Conservation (phyloP, 2,113 vertebrate genomes). For the Ellobius talpinus region DNA sequence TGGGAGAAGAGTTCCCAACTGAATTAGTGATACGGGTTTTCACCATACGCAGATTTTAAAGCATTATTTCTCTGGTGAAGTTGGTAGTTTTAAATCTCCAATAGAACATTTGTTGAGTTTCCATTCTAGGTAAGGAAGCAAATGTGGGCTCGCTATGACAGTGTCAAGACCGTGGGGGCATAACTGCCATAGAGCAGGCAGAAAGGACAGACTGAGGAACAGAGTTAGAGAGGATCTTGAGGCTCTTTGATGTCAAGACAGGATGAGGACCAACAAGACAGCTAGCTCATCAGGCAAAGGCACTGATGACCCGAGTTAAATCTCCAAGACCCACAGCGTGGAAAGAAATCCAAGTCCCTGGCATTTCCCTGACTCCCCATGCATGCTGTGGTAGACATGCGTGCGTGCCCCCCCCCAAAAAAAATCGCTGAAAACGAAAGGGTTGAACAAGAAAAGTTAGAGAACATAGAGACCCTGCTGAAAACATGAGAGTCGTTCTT, state of each 20-base stretch:
- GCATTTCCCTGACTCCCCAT: background rate
- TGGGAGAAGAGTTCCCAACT: background rate
- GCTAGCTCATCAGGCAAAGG: background rate
- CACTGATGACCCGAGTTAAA: too few species aligned
- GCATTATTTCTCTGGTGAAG: background rate
- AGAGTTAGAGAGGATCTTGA: background rate
- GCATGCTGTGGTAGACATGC: background rate
- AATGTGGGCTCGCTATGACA: background rate
- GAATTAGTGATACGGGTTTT: background rate
- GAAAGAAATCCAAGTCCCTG: background rate
- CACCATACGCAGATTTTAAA: background rate
- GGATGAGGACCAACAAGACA: background rate
- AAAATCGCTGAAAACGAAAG: fast-evolving
- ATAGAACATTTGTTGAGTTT: background rate
- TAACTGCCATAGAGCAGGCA: background rate
- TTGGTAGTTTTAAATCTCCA: slow-evolving; percentile 6
- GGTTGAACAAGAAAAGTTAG: background rate
- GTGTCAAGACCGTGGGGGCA: background rate
- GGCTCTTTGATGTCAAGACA: background rate
- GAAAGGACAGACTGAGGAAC: background rate
- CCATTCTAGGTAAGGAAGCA: background rate
- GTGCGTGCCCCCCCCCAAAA: background rate
- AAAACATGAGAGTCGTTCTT: background rate
- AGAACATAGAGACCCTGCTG: background rate
- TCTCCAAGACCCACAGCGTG: too few species aligned